Percentiles rank a stretch among this genome's conserved stretches.
Evolutionary conservation across 2,113 vertebrate species (phyloP).

Genomic region (Eclectus roratus): DNA sequence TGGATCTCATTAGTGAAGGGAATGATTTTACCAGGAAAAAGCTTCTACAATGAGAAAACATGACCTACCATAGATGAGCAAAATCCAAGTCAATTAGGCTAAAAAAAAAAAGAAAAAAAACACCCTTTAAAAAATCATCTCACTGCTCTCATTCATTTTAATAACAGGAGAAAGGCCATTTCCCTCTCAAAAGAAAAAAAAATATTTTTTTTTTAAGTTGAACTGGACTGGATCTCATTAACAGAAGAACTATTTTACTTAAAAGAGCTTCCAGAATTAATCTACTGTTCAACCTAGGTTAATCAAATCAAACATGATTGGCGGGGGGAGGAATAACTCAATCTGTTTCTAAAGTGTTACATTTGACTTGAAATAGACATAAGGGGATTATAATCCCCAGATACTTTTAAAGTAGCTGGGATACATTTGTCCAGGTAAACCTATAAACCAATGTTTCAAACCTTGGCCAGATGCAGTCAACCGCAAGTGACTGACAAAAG

Average conservation of each 20-base stretch:
- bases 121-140: constrained; percentile 49
- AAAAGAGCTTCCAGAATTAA: constrained; percentile 63
- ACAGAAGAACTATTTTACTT: constrained; percentile 64
- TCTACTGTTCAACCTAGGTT: constrained; percentile 67
- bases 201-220: constrained; percentile 44
- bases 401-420: constrained; percentile 23
- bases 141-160: constrained; percentile 65
- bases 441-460: background rate
- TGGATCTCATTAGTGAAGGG: constrained; percentile 81
- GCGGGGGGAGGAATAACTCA: background rate
- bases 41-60: constrained; percentile 80
- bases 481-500: background rate
- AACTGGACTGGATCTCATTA: constrained; percentile 72
- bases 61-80: constrained; percentile 74
- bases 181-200: background rate
- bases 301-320: constrained; percentile 65
- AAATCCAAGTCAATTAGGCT: constrained; percentile 77
- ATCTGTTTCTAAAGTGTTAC: background rate
- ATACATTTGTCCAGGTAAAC: constrained; percentile 40
- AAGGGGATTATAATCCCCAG: background rate
- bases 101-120: background rate
- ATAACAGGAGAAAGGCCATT: constrained; percentile 57
- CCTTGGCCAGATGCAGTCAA: background rate
- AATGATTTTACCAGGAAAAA: constrained; percentile 75
- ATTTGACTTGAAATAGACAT: background rate